These are phyloP conservation scores for Gobionotothen gibberifrons DNA, from an alignment of 2,797 vertebrate genomes.

Conservation along the genomic window DNA sequence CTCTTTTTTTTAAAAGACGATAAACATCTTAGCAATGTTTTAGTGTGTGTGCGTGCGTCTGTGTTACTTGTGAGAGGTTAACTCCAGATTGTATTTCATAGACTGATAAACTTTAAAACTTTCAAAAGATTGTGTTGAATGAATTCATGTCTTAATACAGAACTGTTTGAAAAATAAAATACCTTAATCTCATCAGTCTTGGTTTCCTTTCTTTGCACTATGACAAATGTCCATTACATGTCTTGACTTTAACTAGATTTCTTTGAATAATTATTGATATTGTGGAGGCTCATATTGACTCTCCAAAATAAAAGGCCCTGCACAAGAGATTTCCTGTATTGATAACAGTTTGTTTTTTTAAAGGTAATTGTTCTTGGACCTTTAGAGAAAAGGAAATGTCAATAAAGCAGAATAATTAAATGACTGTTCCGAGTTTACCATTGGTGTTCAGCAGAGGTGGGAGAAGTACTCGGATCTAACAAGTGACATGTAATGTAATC, in stretches of 20 bases:
- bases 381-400: neutral
- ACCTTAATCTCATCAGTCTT: conserved; percentile 77
- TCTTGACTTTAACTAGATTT: neutral
- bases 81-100: conserved; percentile 83
- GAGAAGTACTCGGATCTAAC: no score
- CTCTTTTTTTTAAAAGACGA: conserved; percentile 32
- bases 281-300: no score
- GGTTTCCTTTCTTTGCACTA: conserved; percentile 28
- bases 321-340: no score
- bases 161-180: conserved; percentile 86
- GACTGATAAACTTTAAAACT: conserved; percentile 79
- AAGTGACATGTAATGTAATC: no score
- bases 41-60: conserved; percentile 67
- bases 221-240: neutral
- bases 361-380: no score
- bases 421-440: neutral
- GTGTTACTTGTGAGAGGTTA: conserved; percentile 79
- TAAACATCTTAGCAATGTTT: conserved; percentile 75
- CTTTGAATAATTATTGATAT: neutral
- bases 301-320: neutral
- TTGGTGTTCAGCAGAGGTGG: neutral
- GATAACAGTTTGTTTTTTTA: no score
- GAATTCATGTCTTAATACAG: conserved; percentile 86
- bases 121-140: conserved; percentile 84
- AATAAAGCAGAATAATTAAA: neutral